Percentiles rank a stretch among this genome's conserved stretches.
phyloP scores from a whole-genome alignment of 2,888 invertebrate species.

The Proisotoma minuta region DNA sequence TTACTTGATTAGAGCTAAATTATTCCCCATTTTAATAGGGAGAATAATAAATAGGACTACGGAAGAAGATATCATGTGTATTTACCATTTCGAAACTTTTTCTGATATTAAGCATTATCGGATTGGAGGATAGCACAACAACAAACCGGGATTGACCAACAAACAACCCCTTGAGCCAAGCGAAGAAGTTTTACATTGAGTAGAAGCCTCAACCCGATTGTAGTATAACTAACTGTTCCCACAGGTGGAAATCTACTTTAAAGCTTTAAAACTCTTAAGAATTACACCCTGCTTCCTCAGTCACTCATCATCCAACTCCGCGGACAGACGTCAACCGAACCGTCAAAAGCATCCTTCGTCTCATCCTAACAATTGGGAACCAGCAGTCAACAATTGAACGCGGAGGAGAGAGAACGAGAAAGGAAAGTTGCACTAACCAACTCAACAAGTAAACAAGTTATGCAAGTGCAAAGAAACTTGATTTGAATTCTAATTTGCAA shows the following conservation, averaged over 20 bases:
- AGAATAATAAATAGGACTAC: too few relatives aligned
- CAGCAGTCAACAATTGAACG: not conserved
- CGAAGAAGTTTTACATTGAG: not conserved
- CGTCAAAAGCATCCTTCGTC: not conserved
- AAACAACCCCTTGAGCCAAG: conserved; percentile 9
- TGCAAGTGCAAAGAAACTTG: not conserved
- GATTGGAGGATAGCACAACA: too few relatives aligned
- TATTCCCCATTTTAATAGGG: too few relatives aligned
- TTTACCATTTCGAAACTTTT: too few relatives aligned
- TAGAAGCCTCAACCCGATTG: too few relatives aligned
- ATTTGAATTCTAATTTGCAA: not conserved
- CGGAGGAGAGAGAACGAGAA: not conserved
- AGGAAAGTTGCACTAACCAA: not conserved
- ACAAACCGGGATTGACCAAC: conserved; percentile 12
- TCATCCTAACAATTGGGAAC: not conserved
- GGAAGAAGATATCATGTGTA: too few relatives aligned
- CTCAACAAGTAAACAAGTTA: not conserved
- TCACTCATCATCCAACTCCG: conserved; percentile 27
- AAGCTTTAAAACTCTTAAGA: conserved; percentile 44
- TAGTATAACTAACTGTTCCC: conserved; percentile 46
- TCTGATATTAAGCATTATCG: too few relatives aligned
- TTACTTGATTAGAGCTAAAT: too few relatives aligned
- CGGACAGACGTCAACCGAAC: not conserved
- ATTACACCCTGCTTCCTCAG: conserved; percentile 47
- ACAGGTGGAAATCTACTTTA: conserved; percentile 44